These are phyloP conservation scores for Bufotes viridis DNA, from an alignment of 2,797 vertebrate species.

Conservation along the genomic window DNA sequence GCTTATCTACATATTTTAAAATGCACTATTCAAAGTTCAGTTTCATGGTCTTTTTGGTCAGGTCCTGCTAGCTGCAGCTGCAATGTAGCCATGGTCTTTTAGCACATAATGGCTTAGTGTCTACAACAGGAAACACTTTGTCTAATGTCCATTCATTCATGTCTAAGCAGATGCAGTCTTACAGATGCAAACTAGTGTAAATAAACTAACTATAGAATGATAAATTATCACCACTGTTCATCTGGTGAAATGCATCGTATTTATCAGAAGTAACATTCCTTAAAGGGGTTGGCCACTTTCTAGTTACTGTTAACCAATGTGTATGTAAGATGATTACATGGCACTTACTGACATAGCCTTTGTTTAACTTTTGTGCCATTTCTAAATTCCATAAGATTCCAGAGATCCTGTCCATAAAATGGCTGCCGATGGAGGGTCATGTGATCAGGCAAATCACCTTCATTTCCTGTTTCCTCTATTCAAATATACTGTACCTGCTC, in stretches of 20 bases:
- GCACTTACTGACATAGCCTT: no score
- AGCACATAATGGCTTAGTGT: constrained; percentile 34
- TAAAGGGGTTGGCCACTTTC: no score
- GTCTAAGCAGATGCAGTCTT: constrained; percentile 7
- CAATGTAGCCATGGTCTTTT: neutral
- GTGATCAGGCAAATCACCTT: no score
- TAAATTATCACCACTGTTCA: neutral
- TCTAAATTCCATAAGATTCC: no score
- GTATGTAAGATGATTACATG: no score
- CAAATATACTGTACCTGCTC: no score
- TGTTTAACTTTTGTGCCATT: no score
- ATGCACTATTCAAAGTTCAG: neutral
- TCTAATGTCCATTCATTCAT: constrained; percentile 25
- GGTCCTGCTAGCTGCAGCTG: constrained; percentile 19
- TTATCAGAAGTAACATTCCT: no score
- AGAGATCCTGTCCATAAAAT: no score
- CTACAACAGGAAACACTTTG: constrained; percentile 4
- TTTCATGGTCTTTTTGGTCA: neutral
- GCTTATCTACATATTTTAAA: neutral
- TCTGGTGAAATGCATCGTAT: neutral
- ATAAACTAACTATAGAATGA: neutral
- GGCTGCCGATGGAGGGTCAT: no score
- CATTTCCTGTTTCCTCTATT: no score
- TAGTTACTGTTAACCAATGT: no score
- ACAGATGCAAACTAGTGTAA: constrained; percentile 8